Conservation (phyloP, 1,140 invertebrate genomes). For the Radopholus similis region DNA sequence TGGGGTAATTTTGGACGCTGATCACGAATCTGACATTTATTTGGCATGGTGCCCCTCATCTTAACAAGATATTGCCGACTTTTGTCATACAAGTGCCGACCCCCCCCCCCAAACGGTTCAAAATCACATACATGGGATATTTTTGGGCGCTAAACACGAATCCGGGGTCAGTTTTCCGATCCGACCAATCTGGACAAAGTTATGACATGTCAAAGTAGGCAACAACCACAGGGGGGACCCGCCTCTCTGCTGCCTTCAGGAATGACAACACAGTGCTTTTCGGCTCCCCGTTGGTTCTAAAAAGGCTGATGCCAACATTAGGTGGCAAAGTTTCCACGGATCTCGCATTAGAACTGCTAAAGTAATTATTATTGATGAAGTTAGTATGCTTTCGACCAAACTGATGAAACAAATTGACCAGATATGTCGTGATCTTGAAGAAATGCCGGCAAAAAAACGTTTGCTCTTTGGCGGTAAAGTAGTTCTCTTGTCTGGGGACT, state of each 20-base stretch:
- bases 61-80: too few species aligned
- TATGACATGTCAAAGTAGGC: too few species aligned
- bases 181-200: too few species aligned
- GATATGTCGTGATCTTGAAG: background rate
- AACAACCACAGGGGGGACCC: too few species aligned
- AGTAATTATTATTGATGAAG: constrained; percentile 9
- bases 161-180: too few species aligned
- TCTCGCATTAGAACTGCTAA: background rate
- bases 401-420: constrained; percentile 1
- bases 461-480: constrained; percentile 1
- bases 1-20: too few species aligned
- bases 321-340: constrained; percentile 10
- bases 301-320: background rate
- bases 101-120: too few species aligned
- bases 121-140: too few species aligned
- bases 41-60: too few species aligned
- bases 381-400: constrained; percentile 2
- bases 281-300: background rate
- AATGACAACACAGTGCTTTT: background rate
- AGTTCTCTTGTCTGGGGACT: background rate
- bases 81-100: too few species aligned
- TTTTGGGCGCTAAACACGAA: too few species aligned
- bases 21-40: too few species aligned
- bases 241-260: background rate
- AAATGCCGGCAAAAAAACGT: background rate